Evolutionary conservation across 2,888 invertebrate genomes (phyloP).

Genomic region (Idaea biselata): DNA sequence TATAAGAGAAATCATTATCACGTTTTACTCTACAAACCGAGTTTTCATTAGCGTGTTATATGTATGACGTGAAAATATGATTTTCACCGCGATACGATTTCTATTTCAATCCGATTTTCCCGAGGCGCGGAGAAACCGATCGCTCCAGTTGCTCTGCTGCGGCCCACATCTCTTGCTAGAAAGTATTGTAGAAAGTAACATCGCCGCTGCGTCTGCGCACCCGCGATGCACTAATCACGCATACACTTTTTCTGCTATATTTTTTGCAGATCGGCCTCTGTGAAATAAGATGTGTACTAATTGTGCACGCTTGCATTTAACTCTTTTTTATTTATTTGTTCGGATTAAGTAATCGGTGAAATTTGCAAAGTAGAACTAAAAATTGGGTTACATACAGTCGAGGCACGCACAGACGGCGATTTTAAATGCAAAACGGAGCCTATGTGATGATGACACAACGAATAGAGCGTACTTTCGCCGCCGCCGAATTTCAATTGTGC

Average conservation of each 20-base stretch:
- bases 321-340: constrained; percentile 8
- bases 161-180: constrained; percentile 80
- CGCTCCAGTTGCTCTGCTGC: constrained; percentile 74
- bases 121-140: constrained; percentile 77
- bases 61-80: constrained; percentile 69
- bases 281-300: constrained; percentile 35
- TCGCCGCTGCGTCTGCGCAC: constrained; percentile 64
- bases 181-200: constrained; percentile 80
- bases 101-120: constrained; percentile 81
- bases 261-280: constrained; percentile 43
- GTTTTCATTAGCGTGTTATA: constrained; percentile 55
- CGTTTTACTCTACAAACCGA: constrained; percentile 20
- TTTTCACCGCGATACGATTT: constrained; percentile 75
- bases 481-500: constrained; percentile 75
- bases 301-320: constrained; percentile 27
- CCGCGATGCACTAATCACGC: constrained; percentile 68
- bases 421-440: constrained; percentile 41
- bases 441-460: constrained; percentile 42
- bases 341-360: constrained; percentile 4
- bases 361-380: background rate
- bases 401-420: constrained; percentile 18
- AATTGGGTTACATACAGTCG: constrained; percentile 3
- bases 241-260: constrained; percentile 50
- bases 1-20: background rate
- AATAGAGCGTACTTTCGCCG: constrained; percentile 70